Evolutionary conservation across 2,888 invertebrate genomes (phyloP).

Genomic region (Drosophila meridiana): DNA sequence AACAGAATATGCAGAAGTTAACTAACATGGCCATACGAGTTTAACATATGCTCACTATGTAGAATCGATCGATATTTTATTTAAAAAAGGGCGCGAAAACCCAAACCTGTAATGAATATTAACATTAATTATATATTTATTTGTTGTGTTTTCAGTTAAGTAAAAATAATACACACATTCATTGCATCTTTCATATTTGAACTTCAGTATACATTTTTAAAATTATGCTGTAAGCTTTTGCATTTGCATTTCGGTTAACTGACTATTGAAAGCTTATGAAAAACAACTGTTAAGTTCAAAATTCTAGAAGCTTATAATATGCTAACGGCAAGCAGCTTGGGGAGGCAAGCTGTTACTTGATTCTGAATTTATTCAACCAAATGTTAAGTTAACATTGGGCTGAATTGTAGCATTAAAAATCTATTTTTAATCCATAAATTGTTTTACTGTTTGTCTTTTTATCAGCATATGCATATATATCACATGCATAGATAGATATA

Average conservation of each 20-base stretch:
- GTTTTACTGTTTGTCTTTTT: not conserved
- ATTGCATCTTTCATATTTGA: not conserved
- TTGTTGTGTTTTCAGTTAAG: not conserved
- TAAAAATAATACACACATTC: not conserved
- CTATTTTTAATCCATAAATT: conserved; percentile 6
- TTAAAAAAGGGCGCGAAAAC: not conserved
- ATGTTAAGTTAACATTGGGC: conserved; percentile 6
- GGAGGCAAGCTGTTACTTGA: not conserved
- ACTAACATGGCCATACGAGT: conserved; percentile 15
- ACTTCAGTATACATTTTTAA: not conserved
- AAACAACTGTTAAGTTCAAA: not conserved
- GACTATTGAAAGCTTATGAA: not conserved
- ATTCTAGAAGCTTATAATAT: not conserved
- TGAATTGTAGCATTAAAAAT: not conserved
- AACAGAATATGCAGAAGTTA: conserved; percentile 17
- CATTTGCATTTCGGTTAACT: not conserved
- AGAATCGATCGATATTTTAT: not conserved
- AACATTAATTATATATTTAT: not conserved
- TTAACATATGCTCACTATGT: not conserved
- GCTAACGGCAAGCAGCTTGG: not conserved
- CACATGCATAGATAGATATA: not conserved
- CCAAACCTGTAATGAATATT: no score
- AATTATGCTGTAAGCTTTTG: not conserved
- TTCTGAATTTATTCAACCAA: not conserved
- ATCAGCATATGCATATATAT: not conserved